phyloP scores from a whole-genome alignment of 2,797 vertebrate genomes.

The Hylomyscus alleni region DNA sequence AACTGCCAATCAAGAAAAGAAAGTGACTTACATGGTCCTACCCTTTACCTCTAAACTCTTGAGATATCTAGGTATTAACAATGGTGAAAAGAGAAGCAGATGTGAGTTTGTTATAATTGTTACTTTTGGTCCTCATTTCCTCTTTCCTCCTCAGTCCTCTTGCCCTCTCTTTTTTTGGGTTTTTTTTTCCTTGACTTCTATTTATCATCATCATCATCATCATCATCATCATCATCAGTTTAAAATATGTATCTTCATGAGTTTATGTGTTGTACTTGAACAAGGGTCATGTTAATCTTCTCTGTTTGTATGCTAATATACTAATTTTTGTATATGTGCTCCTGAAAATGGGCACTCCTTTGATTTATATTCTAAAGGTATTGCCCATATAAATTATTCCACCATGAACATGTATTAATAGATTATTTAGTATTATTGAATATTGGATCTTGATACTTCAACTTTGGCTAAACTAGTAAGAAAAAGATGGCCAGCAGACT shows the following conservation, averaged over 20 bases:
- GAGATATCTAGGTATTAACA: background rate
- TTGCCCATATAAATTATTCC: background rate
- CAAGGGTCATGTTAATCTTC: background rate
- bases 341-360: background rate
- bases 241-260: background rate
- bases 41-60: background rate
- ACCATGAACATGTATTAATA: conserved; percentile 12
- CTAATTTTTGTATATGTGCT: background rate
- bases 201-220: background rate
- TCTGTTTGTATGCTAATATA: background rate
- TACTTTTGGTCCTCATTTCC: background rate
- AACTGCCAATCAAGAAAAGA: background rate
- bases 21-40: background rate
- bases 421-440: background rate
- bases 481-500: background rate
- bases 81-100: background rate
- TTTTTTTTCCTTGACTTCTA: background rate
- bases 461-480: background rate
- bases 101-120: background rate
- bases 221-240: background rate
- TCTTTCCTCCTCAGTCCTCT: background rate
- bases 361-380: background rate
- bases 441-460: background rate
- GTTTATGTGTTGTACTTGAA: background rate
- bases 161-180: background rate